Evolutionary conservation across 1,140 invertebrate species (phyloP).

Genomic region (Drosophila mauritiana): DNA sequence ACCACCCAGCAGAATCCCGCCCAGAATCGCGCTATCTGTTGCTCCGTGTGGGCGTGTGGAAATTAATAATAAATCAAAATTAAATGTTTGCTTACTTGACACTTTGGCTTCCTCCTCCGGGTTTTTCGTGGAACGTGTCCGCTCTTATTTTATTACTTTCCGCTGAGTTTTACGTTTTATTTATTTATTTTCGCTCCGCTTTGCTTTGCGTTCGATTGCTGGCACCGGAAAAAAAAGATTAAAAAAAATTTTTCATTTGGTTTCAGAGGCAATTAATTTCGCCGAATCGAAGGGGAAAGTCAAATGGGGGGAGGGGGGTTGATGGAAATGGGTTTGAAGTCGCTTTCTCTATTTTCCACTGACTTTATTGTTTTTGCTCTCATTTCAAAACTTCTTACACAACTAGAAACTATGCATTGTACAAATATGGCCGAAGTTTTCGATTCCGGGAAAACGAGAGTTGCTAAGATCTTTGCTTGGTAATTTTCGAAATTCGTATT

Average conservation of each 20-base stretch:
- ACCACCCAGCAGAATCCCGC: background rate
- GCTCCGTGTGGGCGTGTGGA: conserved; percentile 51
- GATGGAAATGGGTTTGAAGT: too few relatives aligned
- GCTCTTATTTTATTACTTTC: conserved; percentile 68
- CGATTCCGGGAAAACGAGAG: too few relatives aligned
- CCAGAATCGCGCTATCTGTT: conserved; percentile 15
- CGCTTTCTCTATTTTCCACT: too few relatives aligned
- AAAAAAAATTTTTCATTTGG: conserved; percentile 4
- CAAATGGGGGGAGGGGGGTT: too few relatives aligned
- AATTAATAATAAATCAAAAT: conserved; percentile 83
- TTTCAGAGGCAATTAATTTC: conserved; percentile 58
- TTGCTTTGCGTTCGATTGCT: conserved; percentile 6
- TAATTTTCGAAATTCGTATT: background rate
- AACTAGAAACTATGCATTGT: too few relatives aligned
- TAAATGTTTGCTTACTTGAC: conserved; percentile 80
- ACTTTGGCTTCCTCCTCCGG: conserved; percentile 59
- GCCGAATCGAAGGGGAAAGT: conserved; percentile 10
- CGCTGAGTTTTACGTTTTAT: conserved; percentile 62
- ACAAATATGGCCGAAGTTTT: too few relatives aligned
- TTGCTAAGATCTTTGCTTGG: too few relatives aligned
- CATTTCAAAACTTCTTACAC: too few relatives aligned
- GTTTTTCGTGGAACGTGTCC: conserved; percentile 15
- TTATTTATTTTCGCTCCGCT: conserved; percentile 56
- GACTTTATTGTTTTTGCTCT: too few relatives aligned
- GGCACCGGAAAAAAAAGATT: conserved; percentile 34